Base-by-base conservation (phyloP, 2,888 invertebrate species). In the Sclerodermus sp. region DNA sequence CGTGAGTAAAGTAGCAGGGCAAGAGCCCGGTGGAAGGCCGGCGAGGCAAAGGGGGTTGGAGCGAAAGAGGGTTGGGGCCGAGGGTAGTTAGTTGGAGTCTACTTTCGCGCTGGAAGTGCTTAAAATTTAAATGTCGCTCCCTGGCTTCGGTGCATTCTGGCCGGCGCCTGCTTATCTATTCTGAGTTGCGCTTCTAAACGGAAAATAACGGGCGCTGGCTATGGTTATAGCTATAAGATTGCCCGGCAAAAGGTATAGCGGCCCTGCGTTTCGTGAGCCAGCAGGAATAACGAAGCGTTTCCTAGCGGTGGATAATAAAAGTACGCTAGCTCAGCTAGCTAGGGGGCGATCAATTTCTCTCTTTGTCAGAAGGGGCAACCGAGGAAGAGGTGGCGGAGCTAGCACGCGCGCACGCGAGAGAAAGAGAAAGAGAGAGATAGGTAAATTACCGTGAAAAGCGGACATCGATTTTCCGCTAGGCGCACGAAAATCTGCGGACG, bases 71-170 rank as follows among this genome's bases (percentile, higher is more conserved):
- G 34, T 13, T 4, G 34, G 34, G 34, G 34, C 4, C 4, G 34
- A 13, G 34, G 34, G 34, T 34, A 34, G 34, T 42, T 31, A 31
- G 31, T 30, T 15, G 8, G 42, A 31, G 17, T 42, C 31, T 42
- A 42, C 42, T 42, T 42, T 30, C 42, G 15, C 42, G 31, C 31
- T n/a, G 42, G 42, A 42, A 17, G 42, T 42, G 42, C 42, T 42
- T 42, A 42, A 42, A 42, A 42, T 42, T 42, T 42, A 42, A 42
- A 42, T 42, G 42, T 31, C 42, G 15, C 42, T 29, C 31, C 42
- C 12, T 9, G 14, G 31, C 32, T 31, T 30, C 42, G 23, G 12
- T 34, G 34, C 34, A 34, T 34, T 12, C 34, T 13, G n/a, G 34
- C 23, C 23, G 23, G 23, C 23, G 34, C n/a, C 34, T 34, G 30